These are phyloP conservation scores for Chaetodon auriga DNA, from an alignment of 2,113 vertebrate genomes.

Conservation along the genomic window DNA sequence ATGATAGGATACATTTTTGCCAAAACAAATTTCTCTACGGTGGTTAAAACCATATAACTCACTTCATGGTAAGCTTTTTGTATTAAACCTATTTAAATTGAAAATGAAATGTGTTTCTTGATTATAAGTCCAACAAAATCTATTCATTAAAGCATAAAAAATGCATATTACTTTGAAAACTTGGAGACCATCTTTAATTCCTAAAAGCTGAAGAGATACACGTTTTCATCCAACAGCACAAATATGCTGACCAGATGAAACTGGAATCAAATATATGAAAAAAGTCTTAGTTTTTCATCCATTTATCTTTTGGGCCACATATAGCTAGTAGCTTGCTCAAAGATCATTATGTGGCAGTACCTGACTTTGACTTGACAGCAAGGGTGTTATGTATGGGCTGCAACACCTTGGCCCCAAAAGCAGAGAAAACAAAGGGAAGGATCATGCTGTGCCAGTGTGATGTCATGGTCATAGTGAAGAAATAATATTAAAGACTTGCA, in stretches of 20 bases:
- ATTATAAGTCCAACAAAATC: background rate
- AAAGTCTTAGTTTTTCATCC: too few relatives aligned
- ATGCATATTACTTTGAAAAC: too few relatives aligned
- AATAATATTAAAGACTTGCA: background rate
- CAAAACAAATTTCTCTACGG: background rate
- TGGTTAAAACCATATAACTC: background rate
- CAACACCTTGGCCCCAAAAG: conserved; percentile 1
- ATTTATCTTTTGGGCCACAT: too few relatives aligned
- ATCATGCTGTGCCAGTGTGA: background rate
- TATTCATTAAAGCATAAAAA: too few relatives aligned
- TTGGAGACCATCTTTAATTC: too few relatives aligned
- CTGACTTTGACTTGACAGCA: conserved; percentile 14
- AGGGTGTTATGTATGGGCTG: background rate
- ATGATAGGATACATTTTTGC: too few relatives aligned
- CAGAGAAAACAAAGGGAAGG: background rate
- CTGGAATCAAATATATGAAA: too few relatives aligned
- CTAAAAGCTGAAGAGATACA: background rate
- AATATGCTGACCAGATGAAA: background rate
- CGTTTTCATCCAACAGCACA: background rate
- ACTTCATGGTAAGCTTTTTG: conserved; percentile 1
- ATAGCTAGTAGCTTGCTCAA: too few relatives aligned
- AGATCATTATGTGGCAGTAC: conserved; percentile 1
- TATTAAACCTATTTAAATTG: conserved; percentile 3
- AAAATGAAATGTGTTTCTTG: background rate
- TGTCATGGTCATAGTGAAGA: background rate